A percentile compares a stretch with the other conserved stretches of the same genome.
Conservation (phyloP, 2,113 vertebrate genomes). For the Salminus brasiliensis region DNA sequence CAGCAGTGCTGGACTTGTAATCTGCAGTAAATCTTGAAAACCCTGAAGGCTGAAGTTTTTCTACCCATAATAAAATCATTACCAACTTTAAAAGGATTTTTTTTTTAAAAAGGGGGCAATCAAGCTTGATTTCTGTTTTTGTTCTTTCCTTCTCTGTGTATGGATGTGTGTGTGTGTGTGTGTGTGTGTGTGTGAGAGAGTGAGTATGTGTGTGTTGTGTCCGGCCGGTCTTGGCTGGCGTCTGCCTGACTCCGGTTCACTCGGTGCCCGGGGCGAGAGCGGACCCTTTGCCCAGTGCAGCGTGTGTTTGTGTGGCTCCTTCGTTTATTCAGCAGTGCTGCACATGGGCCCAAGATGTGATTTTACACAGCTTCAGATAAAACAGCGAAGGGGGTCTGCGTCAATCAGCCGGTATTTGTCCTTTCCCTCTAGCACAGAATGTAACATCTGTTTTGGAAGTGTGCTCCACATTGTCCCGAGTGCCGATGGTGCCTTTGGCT, state of each 20-base stretch:
- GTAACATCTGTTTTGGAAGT: background rate
- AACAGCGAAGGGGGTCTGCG: background rate
- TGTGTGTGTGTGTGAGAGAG: slow-evolving; percentile 17
- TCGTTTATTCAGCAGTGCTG: slow-evolving; percentile 27
- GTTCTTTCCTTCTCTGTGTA: background rate
- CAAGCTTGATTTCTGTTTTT: slow-evolving; percentile 23
- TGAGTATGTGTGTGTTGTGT: background rate
- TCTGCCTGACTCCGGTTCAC: slow-evolving; percentile 51
- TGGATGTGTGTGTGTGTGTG: background rate
- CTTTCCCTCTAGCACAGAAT: background rate
- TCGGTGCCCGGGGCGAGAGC: slow-evolving; percentile 51
- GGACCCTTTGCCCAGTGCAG: slow-evolving; percentile 44
- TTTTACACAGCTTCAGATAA: slow-evolving; percentile 27
- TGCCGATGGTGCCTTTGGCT: no score
- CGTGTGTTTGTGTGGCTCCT: slow-evolving; percentile 59
- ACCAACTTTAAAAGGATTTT: background rate
- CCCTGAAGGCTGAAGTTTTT: background rate
- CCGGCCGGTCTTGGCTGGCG: slow-evolving; percentile 39
- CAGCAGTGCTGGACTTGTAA: slow-evolving; percentile 20
- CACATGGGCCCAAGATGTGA: slow-evolving; percentile 37
- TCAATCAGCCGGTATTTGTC: slow-evolving; percentile 13
- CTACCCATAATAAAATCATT: background rate
- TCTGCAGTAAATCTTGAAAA: slow-evolving; percentile 44
- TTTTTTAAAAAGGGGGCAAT: slow-evolving; percentile 17
- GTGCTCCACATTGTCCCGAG: background rate